Conservation (phyloP, 2,888 invertebrate genomes). For the Lepidocyrtoides sp. region DNA sequence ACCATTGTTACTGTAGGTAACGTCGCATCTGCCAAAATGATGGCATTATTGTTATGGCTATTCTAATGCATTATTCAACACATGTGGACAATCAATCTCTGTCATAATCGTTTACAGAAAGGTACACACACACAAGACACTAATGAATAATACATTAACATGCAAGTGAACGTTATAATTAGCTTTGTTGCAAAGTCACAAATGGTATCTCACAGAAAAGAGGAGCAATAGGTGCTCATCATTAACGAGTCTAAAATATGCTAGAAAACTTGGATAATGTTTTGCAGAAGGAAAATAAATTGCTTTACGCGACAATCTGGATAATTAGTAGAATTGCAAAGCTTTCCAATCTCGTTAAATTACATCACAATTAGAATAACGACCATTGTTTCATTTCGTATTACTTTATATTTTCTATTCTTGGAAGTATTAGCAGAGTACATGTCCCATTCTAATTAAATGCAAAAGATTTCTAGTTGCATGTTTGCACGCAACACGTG, state of each 20-base stretch:
- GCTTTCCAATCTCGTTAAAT: too few relatives aligned
- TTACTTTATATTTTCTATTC: too few relatives aligned
- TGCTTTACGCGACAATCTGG: too few relatives aligned
- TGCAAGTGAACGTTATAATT: conserved; percentile 17
- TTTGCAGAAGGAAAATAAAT: too few relatives aligned
- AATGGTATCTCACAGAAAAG: not conserved
- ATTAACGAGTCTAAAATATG: too few relatives aligned
- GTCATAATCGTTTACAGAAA: conserved; percentile 28
- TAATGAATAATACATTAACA: not conserved
- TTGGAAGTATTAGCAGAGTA: too few relatives aligned
- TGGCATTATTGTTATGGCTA: not conserved
- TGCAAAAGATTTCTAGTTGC: not conserved
- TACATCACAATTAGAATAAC: too few relatives aligned
- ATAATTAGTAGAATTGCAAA: too few relatives aligned
- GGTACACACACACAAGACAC: not conserved
- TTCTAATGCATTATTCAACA: conserved; percentile 11
- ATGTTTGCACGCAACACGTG: not conserved
- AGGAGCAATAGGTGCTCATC: too few relatives aligned
- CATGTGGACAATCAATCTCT: conserved; percentile 33
- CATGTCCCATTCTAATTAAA: too few relatives aligned
- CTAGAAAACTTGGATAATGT: too few relatives aligned
- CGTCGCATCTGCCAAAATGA: not conserved
- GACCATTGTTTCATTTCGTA: too few relatives aligned
- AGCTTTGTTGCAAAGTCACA: conserved; percentile 18
- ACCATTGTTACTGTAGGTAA: not conserved